Base-by-base conservation (phyloP, 2,113 vertebrate genomes). In the Laticauda laticaudata region DNA sequence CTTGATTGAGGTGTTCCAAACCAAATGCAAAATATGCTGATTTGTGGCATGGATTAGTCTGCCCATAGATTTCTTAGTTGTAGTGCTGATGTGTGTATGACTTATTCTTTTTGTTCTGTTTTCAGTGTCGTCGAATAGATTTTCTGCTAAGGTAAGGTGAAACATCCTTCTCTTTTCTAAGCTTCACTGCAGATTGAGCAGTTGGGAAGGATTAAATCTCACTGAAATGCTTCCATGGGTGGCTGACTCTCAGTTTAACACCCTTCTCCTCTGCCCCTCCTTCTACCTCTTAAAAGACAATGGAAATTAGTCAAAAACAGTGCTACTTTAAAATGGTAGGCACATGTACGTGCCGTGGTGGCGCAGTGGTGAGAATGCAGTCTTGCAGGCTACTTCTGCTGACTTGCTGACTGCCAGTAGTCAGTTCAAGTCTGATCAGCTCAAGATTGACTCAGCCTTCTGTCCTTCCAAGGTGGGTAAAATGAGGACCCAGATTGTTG, bases 141-240 rank as follows among this genome's bases (percentile, higher is more conserved):
- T 99, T 97, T 99, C 99, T 94, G 99, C 99, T 94, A 99, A 99
- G 99, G 99, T 99, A 96, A 99, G 98, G 88, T 26, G 81, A 24
- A 61, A 34, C 94, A 56, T 64, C 1, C 20, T 59, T 87, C 56
- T 95, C 89, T 81, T 61, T 89, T 56, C 26, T 89, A 81, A 43
- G 7, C 7, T 81, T 43, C 34, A 39, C 23, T 81, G 7, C 3
- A 43, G 34, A 3, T 20, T 43, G 34, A 39, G 14, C 64, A n/a
- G 29, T 69, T 69, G 34, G 75, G 75, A 21, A 10, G 75, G 21
- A 5, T 56, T 88, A 12, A 23, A 56, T 39, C 26, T 9, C n/a
- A 57, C 54, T 39, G 87, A 89, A 11, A 57, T 57, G 20, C n/a
- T 57, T 53, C 54, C 20, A 56, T 34, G 54, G 55, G 5, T 11